Percentiles rank a stretch among this genome's conserved stretches.
Conservation (phyloP, 2,888 invertebrate species). For the Linyphia triangularis region DNA sequence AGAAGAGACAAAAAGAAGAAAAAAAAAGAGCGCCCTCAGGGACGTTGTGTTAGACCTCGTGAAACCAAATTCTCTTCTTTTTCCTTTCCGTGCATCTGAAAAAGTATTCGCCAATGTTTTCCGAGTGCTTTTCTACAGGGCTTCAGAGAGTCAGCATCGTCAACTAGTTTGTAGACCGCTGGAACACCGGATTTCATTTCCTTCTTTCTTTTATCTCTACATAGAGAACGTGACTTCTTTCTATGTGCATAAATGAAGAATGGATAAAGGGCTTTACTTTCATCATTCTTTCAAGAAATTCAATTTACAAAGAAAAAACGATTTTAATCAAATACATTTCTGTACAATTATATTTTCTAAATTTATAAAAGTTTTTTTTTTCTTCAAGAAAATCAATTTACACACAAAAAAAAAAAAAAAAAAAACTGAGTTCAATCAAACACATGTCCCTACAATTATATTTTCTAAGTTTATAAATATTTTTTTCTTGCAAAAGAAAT, state of each 20-base stretch:
- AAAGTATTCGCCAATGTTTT: slow-evolving; percentile 48
- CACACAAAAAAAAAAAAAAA: no score
- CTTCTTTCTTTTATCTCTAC: neutral
- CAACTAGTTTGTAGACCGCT: slow-evolving; percentile 40
- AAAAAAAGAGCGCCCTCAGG: slow-evolving; percentile 48
- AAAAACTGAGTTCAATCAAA: no score
- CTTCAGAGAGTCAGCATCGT: slow-evolving; percentile 31
- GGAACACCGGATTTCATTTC: slow-evolving; percentile 53
- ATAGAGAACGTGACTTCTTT: neutral
- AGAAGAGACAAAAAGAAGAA: neutral
- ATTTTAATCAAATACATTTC: neutral
- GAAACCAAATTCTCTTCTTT: slow-evolving; percentile 64
- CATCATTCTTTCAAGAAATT: neutral
- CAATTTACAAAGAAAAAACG: neutral
- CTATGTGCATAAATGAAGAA: slow-evolving; percentile 16
- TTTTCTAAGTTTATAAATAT: no score
- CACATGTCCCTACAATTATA: no score
- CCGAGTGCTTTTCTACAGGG: slow-evolving; percentile 40
- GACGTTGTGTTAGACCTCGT: slow-evolving; percentile 44
- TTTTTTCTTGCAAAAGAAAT: neutral
- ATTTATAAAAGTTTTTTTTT: neutral
- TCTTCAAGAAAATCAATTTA: neutral
- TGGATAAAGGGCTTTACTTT: neutral
- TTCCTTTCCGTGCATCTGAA: slow-evolving; percentile 43
- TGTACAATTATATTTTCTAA: neutral